Evolutionary conservation across 1,140 invertebrate genomes (phyloP), one percentile per base, ranked within the genome.

Genomic region (Drosophila asahinai): DNA sequence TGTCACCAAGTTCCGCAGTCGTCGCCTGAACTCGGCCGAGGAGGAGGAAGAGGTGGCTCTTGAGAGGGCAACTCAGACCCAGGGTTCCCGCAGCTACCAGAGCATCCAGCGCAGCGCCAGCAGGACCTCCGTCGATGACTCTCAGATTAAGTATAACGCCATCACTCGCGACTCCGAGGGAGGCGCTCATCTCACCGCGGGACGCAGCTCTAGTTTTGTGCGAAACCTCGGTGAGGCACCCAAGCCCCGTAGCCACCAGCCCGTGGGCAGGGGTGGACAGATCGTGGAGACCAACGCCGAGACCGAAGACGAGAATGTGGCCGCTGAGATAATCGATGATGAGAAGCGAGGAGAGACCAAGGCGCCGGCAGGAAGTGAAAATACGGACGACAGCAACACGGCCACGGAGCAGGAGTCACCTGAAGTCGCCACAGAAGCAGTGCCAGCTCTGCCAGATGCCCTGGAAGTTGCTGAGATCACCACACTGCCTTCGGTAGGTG

Each of bases 261-360:
- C 60, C 7, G 60, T 87, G 14, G 64, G 74, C 40, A 55, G 86
- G 2, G 87, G 79, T 38, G 83, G 79, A 1, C 57, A 74, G 36
- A 72, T 84, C 17, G 15, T 64, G 9, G 76, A 76, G 12, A 70
- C 60, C 57, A 45, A 40, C 4, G 47, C 62, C 19, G 71, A 74
- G 17, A 49, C 62, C 27, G 71, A 74, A 22, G 86, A 81, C 33
- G 87, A 91, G 33, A 91, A 91, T 47, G 77, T 78, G n/a, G 87
- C 87, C 0, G 83, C 86, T 0, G 87, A 91, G 38, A 60, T 91
- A 27, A 66, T 77, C n/a, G 83, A 91, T 38, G 77, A 86, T 12
- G 83, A 87, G 6, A 66, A 22, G 1, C 36, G 75, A 8, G 79
- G 83, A n/a, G 62, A 64, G 43, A 86, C 83, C 3, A 76, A 68